Conservation (phyloP, 2,113 vertebrate species). For the Cynopterus brachyotis region DNA sequence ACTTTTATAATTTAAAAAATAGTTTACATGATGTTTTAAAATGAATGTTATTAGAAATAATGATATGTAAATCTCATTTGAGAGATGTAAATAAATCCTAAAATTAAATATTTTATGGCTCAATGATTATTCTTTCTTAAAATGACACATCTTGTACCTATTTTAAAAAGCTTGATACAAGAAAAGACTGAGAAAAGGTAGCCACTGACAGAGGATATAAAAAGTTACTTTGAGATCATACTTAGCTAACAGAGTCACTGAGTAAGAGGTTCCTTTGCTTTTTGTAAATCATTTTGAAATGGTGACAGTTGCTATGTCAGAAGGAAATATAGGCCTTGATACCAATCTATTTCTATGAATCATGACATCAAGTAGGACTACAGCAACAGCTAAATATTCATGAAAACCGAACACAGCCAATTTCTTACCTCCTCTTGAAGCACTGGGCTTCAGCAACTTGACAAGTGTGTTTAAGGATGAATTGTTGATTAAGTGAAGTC, state of each 20-base stretch:
- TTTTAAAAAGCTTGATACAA: background rate
- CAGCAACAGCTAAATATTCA: background rate
- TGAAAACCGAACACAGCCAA: background rate
- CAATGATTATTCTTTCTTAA: background rate
- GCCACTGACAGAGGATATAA: background rate
- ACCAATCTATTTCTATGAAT: background rate
- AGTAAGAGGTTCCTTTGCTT: background rate
- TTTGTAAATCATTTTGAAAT: background rate
- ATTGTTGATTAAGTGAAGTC: background rate
- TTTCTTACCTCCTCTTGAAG: background rate
- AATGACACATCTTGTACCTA: background rate
- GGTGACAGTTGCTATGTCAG: background rate
- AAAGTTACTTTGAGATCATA: background rate
- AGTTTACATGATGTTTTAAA: background rate
- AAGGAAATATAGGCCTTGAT: background rate
- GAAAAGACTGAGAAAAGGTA: background rate
- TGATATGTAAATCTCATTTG: background rate
- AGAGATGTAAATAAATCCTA: background rate
- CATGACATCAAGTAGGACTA: background rate
- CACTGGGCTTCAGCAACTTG: background rate
- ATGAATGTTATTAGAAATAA: background rate
- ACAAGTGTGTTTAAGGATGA: background rate
- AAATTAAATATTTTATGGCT: background rate
- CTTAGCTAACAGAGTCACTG: background rate
- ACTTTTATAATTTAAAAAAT: constrained; percentile 4